Evolutionary conservation across 2,113 vertebrate species (phyloP).

Genomic region (Ameiurus melas): DNA sequence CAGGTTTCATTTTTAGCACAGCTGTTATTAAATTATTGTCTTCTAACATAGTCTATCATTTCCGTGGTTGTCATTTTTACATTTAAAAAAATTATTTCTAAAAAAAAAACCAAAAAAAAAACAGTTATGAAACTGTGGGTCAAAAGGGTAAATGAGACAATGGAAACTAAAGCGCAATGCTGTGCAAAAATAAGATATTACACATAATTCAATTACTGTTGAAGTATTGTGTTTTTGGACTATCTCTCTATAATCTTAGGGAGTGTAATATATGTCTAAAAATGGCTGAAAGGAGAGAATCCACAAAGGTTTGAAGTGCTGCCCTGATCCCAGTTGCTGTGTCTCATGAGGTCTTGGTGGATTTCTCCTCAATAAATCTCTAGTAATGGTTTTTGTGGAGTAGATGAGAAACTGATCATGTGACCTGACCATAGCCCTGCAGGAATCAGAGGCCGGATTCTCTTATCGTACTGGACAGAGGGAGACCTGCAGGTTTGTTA

Average conservation of each 20-base stretch:
- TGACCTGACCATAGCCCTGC: constrained; percentile 19
- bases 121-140: background rate
- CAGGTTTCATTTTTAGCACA: background rate
- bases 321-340: background rate
- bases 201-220: background rate
- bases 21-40: background rate
- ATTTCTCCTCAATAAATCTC: constrained; percentile 21
- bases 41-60: background rate
- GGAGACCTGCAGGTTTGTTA: background rate
- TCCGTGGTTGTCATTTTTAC: background rate
- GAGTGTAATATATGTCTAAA: constrained; percentile 1
- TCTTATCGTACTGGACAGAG: constrained; percentile 37
- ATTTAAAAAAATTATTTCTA: background rate
- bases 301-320: background rate
- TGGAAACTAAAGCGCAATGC: background rate
- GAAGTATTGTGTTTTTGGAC: background rate
- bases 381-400: background rate
- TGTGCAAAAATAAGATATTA: background rate
- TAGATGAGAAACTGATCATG: constrained; percentile 12
- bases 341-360: constrained; percentile 6
- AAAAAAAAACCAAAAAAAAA: too few species aligned
- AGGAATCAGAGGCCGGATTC: background rate
- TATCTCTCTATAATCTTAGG: background rate
- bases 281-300: background rate
- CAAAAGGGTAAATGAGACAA: background rate